Conservation (phyloP, 1,140 invertebrate species). For the Atta texana region DNA sequence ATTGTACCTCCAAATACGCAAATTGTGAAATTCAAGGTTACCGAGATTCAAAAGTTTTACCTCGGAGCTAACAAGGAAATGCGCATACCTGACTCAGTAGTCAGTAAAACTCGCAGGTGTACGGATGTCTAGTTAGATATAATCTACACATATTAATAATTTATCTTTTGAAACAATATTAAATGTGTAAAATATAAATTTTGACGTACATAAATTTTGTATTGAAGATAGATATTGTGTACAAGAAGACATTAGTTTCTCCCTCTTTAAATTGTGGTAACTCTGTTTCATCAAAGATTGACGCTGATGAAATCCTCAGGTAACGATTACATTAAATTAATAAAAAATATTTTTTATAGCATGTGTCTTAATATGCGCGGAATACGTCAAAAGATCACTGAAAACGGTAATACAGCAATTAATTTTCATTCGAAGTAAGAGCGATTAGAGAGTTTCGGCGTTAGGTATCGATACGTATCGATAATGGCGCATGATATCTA, state of each 20-base stretch:
- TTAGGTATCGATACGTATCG: slow-evolving; percentile 71
- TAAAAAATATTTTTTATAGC: background rate
- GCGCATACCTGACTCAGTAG: slow-evolving; percentile 83
- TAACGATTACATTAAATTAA: slow-evolving; percentile 7
- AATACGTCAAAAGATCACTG: background rate
- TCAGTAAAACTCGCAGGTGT: slow-evolving; percentile 77
- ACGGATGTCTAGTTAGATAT: slow-evolving; percentile 65
- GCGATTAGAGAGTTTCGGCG: slow-evolving; percentile 72
- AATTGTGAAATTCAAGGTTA: slow-evolving; percentile 84
- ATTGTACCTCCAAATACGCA: slow-evolving; percentile 77
- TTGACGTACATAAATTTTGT: background rate
- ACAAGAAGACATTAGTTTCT: background rate
- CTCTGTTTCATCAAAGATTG: background rate
- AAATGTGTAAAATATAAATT: background rate
- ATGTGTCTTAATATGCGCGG: background rate
- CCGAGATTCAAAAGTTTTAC: slow-evolving; percentile 71
- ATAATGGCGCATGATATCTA: slow-evolving; percentile 75
- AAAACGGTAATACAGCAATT: slow-evolving; percentile 21
- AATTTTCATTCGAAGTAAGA: slow-evolving; percentile 32
- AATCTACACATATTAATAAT: background rate
- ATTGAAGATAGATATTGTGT: background rate
- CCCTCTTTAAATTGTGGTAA: background rate
- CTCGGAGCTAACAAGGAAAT: slow-evolving; percentile 38
- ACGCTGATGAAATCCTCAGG: background rate
- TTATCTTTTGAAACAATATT: background rate